Base-by-base conservation (phyloP, 1,140 invertebrate genomes). In the Antheraea pernyi region DNA sequence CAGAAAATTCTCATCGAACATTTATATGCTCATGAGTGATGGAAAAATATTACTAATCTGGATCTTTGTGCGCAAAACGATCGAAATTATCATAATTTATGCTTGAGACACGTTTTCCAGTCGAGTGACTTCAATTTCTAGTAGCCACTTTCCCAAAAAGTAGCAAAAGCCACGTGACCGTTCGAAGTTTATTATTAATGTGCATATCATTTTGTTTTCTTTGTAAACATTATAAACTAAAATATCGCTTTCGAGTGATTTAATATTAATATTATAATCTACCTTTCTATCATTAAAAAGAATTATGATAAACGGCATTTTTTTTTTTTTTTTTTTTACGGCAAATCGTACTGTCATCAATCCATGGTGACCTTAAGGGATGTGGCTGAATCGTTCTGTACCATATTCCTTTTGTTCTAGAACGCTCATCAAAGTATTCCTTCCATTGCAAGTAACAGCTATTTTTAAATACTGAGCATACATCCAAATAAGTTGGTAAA, bases 131-230 rank as follows among this genome's bases (percentile, higher is more conserved):
- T 78, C 73, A 68, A 77, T 76, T 77, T 71, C 76, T 78, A 79
- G 39, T 72, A 72, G 60, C 65, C 61, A 77, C 72, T 73, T 69
- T 68, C 46, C 66, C 77, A 77, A 75, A 75, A 79, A 80, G 73
- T 76, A 77, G 75, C 72, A 30, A 76, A 77, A 69, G 68, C 83
- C 79, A 81, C 80, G 83, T 85, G 83, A 85, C 70, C 69, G 10
- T 19, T 58, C 42, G 19, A 16, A 67, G 79, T 53, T 82, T 78
- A 79, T 67, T 83, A 82, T 82, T 80, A 72, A 80, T 82, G 71
- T 68, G 64, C 75, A 75, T 74, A 67, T 66, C 64, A 77, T 78
- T 78, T 81, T 74, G 69, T 77, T 81, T 84, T 78, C 70, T 74
- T 79, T 53, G 11, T 16, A 53, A 53, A 53, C 13, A 53, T 53